Percentiles rank a stretch among this genome's conserved stretches.
These are phyloP conservation scores for Acanthurus tractus DNA, from an alignment of 2,797 vertebrate genomes.

Conservation along the genomic window DNA sequence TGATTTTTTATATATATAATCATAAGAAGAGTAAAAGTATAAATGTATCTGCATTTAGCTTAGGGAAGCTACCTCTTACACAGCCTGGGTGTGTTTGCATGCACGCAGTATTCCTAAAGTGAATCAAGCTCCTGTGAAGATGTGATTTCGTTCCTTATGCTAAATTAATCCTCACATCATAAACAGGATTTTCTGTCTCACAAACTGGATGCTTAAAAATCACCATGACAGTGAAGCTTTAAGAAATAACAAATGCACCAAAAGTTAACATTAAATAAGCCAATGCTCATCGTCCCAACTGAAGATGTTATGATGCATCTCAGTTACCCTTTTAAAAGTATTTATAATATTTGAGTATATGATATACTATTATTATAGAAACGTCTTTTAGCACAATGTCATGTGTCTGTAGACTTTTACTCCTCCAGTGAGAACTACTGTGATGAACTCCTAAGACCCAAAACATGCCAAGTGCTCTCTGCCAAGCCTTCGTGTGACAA, in stretches of 20 bases:
- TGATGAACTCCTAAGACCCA: constrained; percentile 31
- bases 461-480: constrained; percentile 77
- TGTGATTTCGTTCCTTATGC: constrained; percentile 15
- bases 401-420: constrained; percentile 3
- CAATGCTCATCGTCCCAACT: not conserved
- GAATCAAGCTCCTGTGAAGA: not conserved
- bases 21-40: constrained; percentile 1
- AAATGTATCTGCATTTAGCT: constrained; percentile 24
- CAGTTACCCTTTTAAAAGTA: not conserved
- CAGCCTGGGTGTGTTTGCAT: not conserved
- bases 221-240: not conserved
- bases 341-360: not conserved
- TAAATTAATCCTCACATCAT: not conserved
- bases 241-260: not conserved
- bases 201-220: not conserved
- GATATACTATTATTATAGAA: constrained; percentile 18
- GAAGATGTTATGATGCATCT: not conserved
- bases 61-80: constrained; percentile 49
- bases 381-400: not conserved
- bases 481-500: constrained; percentile 81
- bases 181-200: not conserved
- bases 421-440: not conserved
- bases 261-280: constrained; percentile 1
- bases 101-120: constrained; percentile 18
- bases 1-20: not conserved